Evolutionary conservation across 2,888 invertebrate genomes (phyloP).

Genomic region (Silvanus unidentatus): DNA sequence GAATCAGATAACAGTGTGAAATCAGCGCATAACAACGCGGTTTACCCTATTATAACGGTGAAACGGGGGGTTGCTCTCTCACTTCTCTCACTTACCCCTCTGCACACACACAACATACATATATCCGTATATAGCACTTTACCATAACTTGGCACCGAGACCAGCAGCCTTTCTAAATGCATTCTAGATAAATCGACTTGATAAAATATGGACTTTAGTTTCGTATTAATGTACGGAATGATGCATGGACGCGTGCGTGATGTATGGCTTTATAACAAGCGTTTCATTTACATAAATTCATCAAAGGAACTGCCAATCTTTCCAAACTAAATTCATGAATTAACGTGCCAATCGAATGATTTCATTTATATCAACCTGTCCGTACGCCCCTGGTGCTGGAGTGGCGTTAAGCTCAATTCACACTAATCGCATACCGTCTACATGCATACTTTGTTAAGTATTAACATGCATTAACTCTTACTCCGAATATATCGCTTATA

Average conservation of each 20-base stretch:
- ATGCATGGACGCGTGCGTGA: slow-evolving; percentile 39
- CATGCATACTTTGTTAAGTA: no score
- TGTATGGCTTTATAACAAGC: slow-evolving; percentile 38
- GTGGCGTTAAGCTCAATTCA: no score
- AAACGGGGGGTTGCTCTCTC: slow-evolving; percentile 10
- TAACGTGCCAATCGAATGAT: no score
- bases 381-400: no score
- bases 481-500: no score
- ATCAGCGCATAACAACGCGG: slow-evolving; percentile 48
- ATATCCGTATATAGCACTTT: slow-evolving; percentile 15
- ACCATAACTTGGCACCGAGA: slow-evolving; percentile 28
- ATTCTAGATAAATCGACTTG: slow-evolving; percentile 45
- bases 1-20: slow-evolving; percentile 46
- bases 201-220: slow-evolving; percentile 46
- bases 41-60: slow-evolving; percentile 45
- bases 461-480: no score
- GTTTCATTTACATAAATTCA: slow-evolving; percentile 34
- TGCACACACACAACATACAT: slow-evolving; percentile 10
- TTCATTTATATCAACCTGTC: no score
- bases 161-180: slow-evolving; percentile 39
- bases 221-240: slow-evolving; percentile 41
- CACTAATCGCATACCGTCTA: no score
- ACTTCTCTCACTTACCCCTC: slow-evolving; percentile 30
- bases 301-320: slow-evolving; percentile 6
- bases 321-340: no score